Evolutionary conservation across 1,140 invertebrate genomes (phyloP), one percentile per base, ranked within the genome.

Genomic region (Apocrypta bakeri): DNA sequence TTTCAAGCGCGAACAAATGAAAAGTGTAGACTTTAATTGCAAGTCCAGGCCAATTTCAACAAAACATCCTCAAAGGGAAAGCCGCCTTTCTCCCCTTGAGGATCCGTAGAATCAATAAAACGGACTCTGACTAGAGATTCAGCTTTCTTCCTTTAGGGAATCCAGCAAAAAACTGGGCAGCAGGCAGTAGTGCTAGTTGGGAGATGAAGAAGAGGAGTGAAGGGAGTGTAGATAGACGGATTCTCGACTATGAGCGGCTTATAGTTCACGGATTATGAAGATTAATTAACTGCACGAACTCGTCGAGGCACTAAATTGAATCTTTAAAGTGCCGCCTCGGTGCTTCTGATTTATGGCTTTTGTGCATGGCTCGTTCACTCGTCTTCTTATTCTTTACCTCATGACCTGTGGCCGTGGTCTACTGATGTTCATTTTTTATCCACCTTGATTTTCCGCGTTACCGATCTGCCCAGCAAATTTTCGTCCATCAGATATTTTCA

Each of bases 281-380:
- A 88, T 87, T 88, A 88, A 88, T 88, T 87, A 88, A 88, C 86
- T 86, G 87, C 84, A 81, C 83, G 82, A 85, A 84, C 84, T 88
- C 86, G 85, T 81, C 85, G 85, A 88, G 85, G 85, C 86, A 86
- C 85, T 88, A 85, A 88, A 88, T 88, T 87, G 87, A 87, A 88
- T 88, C 87, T 88, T 87, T 85, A 86, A 88, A 88, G 86, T 87
- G 85, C 84, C 83, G 84, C 78, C 63, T 74, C 25, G 63, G 42
- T 61, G 21, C 63, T 29, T 75, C 86, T 88, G 87, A 88, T 88
- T 88, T 87, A 88, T 88, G 85, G 85, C 83, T 75, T 56, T 85
- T 85, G 84, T 83, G 85, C 84, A 85, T 87, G 79, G 79, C 80
- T 73, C 82, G 61, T n/a, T 72, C 69, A 14, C 29, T 72, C 14